phyloP scores from a whole-genome alignment of 2,113 vertebrate genomes.

The Gymnogyps californianus region DNA sequence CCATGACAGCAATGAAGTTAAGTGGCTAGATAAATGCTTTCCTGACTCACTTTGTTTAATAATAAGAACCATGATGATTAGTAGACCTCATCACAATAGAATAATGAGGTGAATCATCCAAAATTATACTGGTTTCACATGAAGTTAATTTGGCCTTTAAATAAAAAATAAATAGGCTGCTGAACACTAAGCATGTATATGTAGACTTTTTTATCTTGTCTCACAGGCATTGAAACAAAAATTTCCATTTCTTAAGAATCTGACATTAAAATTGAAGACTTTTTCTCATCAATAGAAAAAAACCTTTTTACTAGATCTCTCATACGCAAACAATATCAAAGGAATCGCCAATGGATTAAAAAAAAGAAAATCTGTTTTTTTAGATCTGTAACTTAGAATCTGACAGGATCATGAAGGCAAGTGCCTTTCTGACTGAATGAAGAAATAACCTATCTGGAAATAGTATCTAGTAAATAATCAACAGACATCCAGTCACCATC shows the following conservation, averaged over 20 bases:
- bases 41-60: conserved; percentile 17
- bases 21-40: not conserved
- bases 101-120: conserved; percentile 22
- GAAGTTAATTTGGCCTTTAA: conserved; percentile 2
- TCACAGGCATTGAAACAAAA: not conserved
- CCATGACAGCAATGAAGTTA: not conserved
- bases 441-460: not conserved
- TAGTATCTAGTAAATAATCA: not conserved
- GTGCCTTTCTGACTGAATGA: not conserved
- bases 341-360: not conserved
- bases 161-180: not conserved
- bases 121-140: conserved; percentile 1
- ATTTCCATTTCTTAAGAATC: not conserved
- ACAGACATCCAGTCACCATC: not conserved
- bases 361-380: not conserved
- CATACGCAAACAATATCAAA: not conserved
- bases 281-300: not conserved
- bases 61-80: not conserved
- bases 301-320: not conserved
- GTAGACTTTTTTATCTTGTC: not conserved
- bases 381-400: not conserved
- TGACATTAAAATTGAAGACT: not conserved
- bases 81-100: not conserved
- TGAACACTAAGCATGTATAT: not conserved
- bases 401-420: not conserved